These are phyloP conservation scores for Gasterosteus nipponicus DNA, from an alignment of 2,113 vertebrate species.

Conservation along the genomic window DNA sequence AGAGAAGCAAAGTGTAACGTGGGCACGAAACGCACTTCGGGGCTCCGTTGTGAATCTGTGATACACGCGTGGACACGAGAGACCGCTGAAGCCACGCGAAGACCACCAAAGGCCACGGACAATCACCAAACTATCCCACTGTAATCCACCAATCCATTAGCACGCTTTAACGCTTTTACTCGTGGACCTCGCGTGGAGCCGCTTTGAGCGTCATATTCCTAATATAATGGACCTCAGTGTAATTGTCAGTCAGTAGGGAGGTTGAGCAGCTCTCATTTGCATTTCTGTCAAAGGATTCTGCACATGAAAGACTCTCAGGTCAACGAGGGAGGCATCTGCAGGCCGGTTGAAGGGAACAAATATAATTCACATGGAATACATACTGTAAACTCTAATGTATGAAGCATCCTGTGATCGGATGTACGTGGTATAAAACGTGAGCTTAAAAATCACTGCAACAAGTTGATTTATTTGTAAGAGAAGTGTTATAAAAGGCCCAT, in stretches of 20 bases:
- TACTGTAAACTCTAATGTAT: too few relatives aligned
- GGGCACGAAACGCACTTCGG: neutral
- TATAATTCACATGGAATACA: neutral
- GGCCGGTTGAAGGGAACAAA: neutral
- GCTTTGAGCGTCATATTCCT: neutral
- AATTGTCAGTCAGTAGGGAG: neutral
- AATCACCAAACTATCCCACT: neutral
- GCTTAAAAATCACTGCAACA: neutral
- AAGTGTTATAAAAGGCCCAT: neutral
- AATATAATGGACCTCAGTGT: neutral
- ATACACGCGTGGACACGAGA: neutral
- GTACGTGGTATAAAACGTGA: neutral
- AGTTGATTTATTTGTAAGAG: neutral
- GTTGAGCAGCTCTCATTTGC: conserved; percentile 24
- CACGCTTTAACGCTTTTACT: neutral
- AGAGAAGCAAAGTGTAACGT: neutral
- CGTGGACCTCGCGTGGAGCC: neutral
- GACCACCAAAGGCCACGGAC: neutral
- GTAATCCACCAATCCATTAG: neutral
- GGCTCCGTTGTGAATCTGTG: neutral
- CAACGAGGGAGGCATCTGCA: conserved; percentile 11
- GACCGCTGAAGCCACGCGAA: neutral
- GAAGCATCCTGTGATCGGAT: neutral
- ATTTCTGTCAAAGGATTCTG: conserved; percentile 34
- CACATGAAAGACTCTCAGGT: conserved; percentile 30